phyloP scores from a whole-genome alignment of 1,140 invertebrate species.

The Oncopodura yosiiana region DNA sequence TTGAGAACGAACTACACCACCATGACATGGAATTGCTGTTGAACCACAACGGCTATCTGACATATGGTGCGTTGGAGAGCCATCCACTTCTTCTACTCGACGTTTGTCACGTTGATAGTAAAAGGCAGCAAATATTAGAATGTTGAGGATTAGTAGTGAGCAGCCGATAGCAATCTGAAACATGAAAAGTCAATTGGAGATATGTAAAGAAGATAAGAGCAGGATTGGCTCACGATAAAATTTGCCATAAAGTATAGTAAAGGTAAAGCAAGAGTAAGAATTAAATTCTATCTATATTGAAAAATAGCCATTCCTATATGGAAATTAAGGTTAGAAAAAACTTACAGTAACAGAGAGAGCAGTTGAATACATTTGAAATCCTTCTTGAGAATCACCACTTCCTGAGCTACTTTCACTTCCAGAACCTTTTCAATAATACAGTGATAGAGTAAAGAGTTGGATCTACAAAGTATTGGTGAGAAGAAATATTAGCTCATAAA shows the following conservation, averaged over 20 bases:
- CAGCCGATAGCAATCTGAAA: slow-evolving; percentile 91
- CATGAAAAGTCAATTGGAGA: too few species aligned
- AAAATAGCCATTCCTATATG: too few species aligned
- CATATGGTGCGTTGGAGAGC: slow-evolving; percentile 12
- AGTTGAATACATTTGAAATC: slow-evolving; percentile 76
- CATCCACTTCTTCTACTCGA: slow-evolving; percentile 39
- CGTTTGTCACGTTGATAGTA: slow-evolving; percentile 86
- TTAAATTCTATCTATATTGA: too few species aligned
- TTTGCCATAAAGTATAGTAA: too few species aligned
- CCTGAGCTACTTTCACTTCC: slow-evolving; percentile 14
- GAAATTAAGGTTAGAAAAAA: too few species aligned
- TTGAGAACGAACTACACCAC: slow-evolving; percentile 1
- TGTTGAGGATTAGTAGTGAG: slow-evolving; percentile 76
- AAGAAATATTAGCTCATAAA: not conserved
- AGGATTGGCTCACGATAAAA: too few species aligned
- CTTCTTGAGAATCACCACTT: slow-evolving; percentile 54
- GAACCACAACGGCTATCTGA: not conserved
- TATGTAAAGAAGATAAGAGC: too few species aligned
- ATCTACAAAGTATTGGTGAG: too few species aligned
- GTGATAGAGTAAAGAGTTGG: too few species aligned
- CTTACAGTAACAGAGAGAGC: slow-evolving; percentile 82
- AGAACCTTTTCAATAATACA: slow-evolving; percentile 9
- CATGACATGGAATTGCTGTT: not conserved
- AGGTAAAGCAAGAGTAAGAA: too few species aligned
- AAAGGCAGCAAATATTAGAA: slow-evolving; percentile 84